Base-by-base conservation (phyloP, 2,113 vertebrate species). In the Suricata suricatta region DNA sequence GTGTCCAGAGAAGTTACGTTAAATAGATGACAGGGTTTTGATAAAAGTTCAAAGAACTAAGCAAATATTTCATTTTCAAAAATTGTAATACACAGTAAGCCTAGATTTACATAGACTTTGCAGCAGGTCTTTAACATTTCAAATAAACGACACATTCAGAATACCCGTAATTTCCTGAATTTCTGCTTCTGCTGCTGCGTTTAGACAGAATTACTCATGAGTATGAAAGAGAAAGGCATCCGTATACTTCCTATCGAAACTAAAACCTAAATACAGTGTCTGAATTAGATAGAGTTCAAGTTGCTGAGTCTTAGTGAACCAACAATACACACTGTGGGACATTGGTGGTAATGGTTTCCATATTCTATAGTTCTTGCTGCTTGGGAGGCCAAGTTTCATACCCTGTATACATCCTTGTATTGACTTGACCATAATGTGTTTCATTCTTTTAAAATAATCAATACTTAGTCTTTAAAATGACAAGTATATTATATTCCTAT, bases 271-370 rank as follows among this genome's bases (percentile, higher is more conserved):
- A 35, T 16, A 7, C 31, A 64, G 23, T 8, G 10, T 52, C 44
- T 47, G 8, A 44, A 41, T n/a, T 12, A 25, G 82, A 6, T 0
- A 21, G 41, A 13, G n/a, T 41, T 88, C 77, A 77, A 5, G 21
- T 3, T 47, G 15, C 64, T 9, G 35, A 9, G 27, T 71, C 31
- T 64, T 13, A 7, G 1, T 16, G 9, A 86, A 29, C 13, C 16
- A 0, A 4, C 9, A 33, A 0, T 35, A 33, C 47, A 16, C 0
- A 7, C 19, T 5, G 2, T 6, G 5, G 41, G 14, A 50, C 76
- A 2, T 0, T 0, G 6, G 16, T 9, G 10, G 47, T 54, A 33
- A 11, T 19, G 14, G 33, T 54, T 33, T 25, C 64, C 21, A 29
- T 54, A 2, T 19, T n/a, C 35, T 12, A 1, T 13, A 1, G 19